Conservation (phyloP, 2,888 invertebrate species). For the Liodrosophila aerea region DNA sequence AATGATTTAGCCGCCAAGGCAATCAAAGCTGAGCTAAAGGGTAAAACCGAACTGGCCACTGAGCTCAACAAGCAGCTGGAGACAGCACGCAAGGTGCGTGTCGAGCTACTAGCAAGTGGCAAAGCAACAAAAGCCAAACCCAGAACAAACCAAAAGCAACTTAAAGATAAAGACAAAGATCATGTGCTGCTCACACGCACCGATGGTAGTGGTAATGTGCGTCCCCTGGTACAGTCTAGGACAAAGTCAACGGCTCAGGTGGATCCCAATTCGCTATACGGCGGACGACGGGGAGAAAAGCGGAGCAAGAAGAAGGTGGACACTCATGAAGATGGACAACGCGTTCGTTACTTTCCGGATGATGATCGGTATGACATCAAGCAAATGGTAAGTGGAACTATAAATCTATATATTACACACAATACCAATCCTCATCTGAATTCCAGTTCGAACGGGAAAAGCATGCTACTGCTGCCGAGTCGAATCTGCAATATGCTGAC, state of each 20-base stretch:
- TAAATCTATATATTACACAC: too few species aligned
- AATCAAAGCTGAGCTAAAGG: constrained; percentile 96
- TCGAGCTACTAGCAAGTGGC: constrained; percentile 41
- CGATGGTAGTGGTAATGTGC: constrained; percentile 86
- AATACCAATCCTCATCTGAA: not conserved
- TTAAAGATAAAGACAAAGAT: too few species aligned
- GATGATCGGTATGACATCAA: constrained; percentile 94
- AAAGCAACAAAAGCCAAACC: constrained; percentile 6
- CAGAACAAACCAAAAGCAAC: constrained; percentile 1
- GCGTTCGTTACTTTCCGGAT: constrained; percentile 93
- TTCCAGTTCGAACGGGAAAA: constrained; percentile 90
- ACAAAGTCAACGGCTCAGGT: constrained; percentile 1
- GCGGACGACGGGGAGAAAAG: constrained; percentile 64
- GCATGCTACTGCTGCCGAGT: constrained; percentile 90
- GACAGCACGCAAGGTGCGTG: constrained; percentile 85
- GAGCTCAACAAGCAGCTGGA: constrained; percentile 90
- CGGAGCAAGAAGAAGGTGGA: constrained; percentile 83
- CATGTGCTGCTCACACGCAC: constrained; percentile 87
- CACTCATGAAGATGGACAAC: constrained; percentile 89
- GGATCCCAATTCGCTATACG: constrained; percentile 24
- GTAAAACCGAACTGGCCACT: constrained; percentile 87
- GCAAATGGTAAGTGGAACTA: constrained; percentile 86
- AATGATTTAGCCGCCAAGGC: constrained; percentile 95
- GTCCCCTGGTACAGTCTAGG: constrained; percentile 84
- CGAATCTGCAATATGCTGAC: constrained; percentile 90